These are phyloP conservation scores for Eupithecia tripunctaria DNA, from an alignment of 2,888 invertebrate genomes.

Conservation along the genomic window DNA sequence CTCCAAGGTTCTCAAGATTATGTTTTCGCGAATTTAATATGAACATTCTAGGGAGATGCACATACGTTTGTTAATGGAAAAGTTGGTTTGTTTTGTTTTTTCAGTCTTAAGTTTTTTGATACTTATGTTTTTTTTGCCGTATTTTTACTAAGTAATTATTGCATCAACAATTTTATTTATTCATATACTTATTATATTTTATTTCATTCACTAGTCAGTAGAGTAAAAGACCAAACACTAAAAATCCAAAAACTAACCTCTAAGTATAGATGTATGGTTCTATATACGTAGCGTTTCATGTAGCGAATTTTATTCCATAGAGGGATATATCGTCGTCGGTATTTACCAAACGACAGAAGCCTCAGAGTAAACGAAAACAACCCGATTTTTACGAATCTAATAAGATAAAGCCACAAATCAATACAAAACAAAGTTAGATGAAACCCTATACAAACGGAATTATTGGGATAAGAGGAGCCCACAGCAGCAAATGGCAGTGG, in stretches of 20 bases:
- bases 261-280: no score
- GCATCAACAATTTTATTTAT: not conserved
- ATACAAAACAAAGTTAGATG: constrained; percentile 36
- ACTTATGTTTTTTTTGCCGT: not conserved
- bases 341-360: not conserved
- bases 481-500: constrained; percentile 30
- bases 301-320: no score
- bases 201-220: not conserved
- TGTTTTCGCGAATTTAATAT: constrained; percentile 14
- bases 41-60: not conserved
- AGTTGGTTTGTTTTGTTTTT: not conserved
- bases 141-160: not conserved
- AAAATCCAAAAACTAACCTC: not conserved
- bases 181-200: no score
- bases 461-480: constrained; percentile 44
- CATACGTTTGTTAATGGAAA: not conserved
- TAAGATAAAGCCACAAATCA: constrained; percentile 34
- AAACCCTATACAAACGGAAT: constrained; percentile 40
- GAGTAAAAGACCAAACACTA: not conserved
- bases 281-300: no score
- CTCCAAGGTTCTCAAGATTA: constrained; percentile 4
- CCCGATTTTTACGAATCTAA: constrained; percentile 17
- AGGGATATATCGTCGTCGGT: not conserved
- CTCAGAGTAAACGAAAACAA: constrained; percentile 3
- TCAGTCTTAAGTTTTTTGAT: not conserved